Evolutionary conservation across 2,797 vertebrate genomes (phyloP), one percentile per base, ranked within the genome.

Genomic region (Carduelis carduelis): DNA sequence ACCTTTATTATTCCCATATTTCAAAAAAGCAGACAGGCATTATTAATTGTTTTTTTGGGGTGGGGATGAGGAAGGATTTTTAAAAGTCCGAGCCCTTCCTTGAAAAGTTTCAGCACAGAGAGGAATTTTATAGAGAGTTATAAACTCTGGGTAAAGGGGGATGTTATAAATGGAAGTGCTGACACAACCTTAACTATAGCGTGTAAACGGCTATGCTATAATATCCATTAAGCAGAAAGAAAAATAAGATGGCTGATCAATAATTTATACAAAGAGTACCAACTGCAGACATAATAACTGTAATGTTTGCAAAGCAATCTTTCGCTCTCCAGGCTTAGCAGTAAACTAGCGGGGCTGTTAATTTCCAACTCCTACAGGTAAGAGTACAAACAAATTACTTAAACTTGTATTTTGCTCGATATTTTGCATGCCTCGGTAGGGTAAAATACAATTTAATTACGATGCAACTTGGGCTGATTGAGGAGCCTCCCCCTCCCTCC

Each of bases 261-360:
- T 98, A 98, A 98, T 98, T 98, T 98, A 98, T 98, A 98, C 98
- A 97, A 97, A 98, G 98, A 98, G 98, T 98, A 98, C 98, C 98
- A 98, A 98, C 98, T 97, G 98, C 98, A 98, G 97, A 97, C 97
- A 98, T 98, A 98, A 98, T 98, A 98, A 98, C 98, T 98, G 97
- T 98, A 98, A 98, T 98, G 98, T 98, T 98, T 98, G 98, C 98
- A 97, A 98, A 98, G 98, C 98, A 98, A 98, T 98, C 98, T 98
- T 98, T 97, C 96, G 90, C 98, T 98, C 98, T 97, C 98, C 98
- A 97, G 98, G 98, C 97, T 98, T 97, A 98, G 97, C 98, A 97
- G 97, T 98, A 98, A 98, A 97, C 97, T 98, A 98, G 98, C 95
- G 96, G 95, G 83, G 96, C 97, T 97, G 98, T 98, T 98, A 98